Percentiles rank a stretch among this genome's conserved stretches.
These are phyloP conservation scores for Drosophila sp. DNA, from an alignment of 1,140 invertebrate genomes.

Conservation along the genomic window DNA sequence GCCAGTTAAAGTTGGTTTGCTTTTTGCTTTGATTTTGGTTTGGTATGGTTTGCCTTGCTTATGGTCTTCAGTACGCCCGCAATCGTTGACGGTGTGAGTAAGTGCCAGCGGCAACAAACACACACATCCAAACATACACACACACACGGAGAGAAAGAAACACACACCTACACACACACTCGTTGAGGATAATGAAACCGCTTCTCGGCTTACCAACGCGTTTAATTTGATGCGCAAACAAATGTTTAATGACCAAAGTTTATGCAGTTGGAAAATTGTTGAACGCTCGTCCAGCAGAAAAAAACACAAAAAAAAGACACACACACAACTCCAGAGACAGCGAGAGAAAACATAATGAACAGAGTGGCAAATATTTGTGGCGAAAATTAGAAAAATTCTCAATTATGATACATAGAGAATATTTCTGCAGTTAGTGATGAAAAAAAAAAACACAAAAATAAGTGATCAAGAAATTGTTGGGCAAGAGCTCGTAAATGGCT, in stretches of 20 bases:
- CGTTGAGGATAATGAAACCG: constrained; percentile 29
- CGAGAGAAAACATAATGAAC: constrained; percentile 17
- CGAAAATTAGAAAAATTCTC: constrained; percentile 54
- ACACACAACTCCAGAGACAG: background rate
- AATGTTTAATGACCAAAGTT: constrained; percentile 75
- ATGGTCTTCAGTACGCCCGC: constrained; percentile 45
- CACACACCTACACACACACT: constrained; percentile 32
- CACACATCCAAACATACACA: background rate
- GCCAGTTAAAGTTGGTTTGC: constrained; percentile 25
- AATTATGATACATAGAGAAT: constrained; percentile 24
- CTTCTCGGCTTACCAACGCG: constrained; percentile 56
- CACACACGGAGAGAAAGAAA: background rate
- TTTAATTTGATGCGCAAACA: constrained; percentile 76
- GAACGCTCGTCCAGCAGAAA: constrained; percentile 2
- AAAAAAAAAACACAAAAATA: background rate
- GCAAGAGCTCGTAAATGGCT: constrained; percentile 8
- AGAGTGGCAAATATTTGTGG: constrained; percentile 64
- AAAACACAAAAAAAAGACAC: constrained; percentile 6
- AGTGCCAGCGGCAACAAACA: constrained; percentile 46
- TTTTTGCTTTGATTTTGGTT: constrained; percentile 34
- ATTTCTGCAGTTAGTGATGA: constrained; percentile 2
- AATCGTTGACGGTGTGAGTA: constrained; percentile 63
- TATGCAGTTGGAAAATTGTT: constrained; percentile 44
- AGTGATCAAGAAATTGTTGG: background rate
- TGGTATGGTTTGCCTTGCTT: constrained; percentile 2